Conservation (phyloP, 1,140 invertebrate genomes). For the Trichonephila inaurata region DNA sequence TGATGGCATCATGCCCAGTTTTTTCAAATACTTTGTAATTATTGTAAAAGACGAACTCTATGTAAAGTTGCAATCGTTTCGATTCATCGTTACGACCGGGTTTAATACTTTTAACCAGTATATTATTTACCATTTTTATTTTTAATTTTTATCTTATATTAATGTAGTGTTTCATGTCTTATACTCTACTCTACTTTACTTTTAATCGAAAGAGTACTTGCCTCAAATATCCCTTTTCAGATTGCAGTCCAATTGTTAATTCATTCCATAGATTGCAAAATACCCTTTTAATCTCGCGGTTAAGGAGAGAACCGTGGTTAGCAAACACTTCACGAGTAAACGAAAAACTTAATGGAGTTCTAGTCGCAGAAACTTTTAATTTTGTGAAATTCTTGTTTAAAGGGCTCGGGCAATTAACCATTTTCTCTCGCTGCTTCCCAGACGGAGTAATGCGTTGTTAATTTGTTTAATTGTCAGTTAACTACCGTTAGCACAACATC, state of each 20-base stretch:
- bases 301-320: neutral
- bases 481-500: slow-evolving; percentile 2
- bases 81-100: too few relatives aligned
- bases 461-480: slow-evolving; percentile 34
- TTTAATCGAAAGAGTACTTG: too few relatives aligned
- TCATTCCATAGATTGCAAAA: neutral
- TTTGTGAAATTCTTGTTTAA: neutral
- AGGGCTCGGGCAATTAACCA: neutral
- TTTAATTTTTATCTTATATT: too few relatives aligned
- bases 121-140: too few relatives aligned
- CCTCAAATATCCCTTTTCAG: neutral
- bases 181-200: too few relatives aligned
- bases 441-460: neutral
- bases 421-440: neutral
- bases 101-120: too few relatives aligned
- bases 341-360: slow-evolving; percentile 4
- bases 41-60: too few relatives aligned
- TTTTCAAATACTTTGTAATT: too few relatives aligned
- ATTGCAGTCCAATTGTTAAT: neutral
- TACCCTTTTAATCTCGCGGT: neutral
- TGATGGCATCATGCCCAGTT: too few relatives aligned
- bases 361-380: neutral
- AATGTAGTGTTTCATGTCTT: too few relatives aligned
- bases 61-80: too few relatives aligned
- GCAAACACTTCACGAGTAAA: neutral